phyloP scores from a whole-genome alignment of 2,797 vertebrate genomes.

The Dryobates pubescens region DNA sequence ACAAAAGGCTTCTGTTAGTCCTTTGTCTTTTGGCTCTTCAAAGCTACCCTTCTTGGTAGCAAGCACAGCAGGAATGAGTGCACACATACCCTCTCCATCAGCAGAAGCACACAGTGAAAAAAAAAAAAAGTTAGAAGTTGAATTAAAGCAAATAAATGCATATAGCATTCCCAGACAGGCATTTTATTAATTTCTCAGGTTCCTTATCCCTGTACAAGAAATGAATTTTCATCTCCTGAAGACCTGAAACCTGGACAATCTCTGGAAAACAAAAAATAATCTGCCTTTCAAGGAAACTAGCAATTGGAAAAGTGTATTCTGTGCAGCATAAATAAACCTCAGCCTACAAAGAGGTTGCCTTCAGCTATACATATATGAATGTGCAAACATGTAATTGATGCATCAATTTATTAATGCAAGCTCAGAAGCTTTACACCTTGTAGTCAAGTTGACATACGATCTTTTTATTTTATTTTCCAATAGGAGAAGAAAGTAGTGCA shows the following conservation, averaged over 20 bases:
- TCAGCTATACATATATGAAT: conserved; percentile 55
- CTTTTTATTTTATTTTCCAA: conserved; percentile 76
- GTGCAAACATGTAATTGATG: conserved; percentile 68
- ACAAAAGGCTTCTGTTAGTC: neutral
- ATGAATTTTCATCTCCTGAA: conserved; percentile 29
- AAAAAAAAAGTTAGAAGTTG: neutral
- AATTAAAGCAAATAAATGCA: conserved; percentile 28
- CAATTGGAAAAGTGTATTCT: conserved; percentile 31
- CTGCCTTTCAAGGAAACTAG: conserved; percentile 9
- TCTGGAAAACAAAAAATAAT: conserved; percentile 24
- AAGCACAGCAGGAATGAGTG: neutral
- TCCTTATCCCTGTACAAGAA: conserved; percentile 20
- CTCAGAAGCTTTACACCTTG: conserved; percentile 64
- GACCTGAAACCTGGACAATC: conserved; percentile 22
- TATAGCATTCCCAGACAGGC: neutral
- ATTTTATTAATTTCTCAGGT: conserved; percentile 24
- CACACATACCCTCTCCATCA: neutral
- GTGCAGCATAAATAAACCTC: conserved; percentile 45
- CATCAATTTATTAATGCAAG: conserved; percentile 71
- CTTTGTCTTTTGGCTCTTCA: neutral
- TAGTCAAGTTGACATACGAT: conserved; percentile 69
- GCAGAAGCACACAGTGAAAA: neutral
- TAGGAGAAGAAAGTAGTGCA: conserved; percentile 61
- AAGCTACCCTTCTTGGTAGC: neutral
- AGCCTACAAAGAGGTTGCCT: conserved; percentile 44